These are phyloP conservation scores for Amniataba percoides DNA, from an alignment of 2,797 vertebrate species.

Conservation along the genomic window DNA sequence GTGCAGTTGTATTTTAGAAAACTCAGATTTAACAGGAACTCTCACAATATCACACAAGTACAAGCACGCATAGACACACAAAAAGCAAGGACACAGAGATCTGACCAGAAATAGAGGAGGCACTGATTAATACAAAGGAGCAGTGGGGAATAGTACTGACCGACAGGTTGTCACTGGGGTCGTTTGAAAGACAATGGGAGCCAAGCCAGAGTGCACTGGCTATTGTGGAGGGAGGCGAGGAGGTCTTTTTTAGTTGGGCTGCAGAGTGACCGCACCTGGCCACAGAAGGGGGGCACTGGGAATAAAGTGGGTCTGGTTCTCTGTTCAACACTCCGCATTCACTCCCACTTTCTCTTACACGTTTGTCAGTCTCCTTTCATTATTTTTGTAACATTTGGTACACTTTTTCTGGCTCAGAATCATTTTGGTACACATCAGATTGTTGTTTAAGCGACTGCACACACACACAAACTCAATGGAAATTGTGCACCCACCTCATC, in stretches of 20 bases:
- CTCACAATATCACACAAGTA: too few relatives aligned
- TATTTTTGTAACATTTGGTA: neutral
- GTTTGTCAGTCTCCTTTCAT: neutral
- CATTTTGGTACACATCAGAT: neutral
- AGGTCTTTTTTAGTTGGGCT: constrained; percentile 66
- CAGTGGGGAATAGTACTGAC: constrained; percentile 54
- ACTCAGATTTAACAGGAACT: neutral
- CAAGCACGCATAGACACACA: neutral
- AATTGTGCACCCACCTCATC: constrained; percentile 90
- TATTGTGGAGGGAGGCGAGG: constrained; percentile 55
- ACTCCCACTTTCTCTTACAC: neutral
- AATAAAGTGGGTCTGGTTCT: constrained; percentile 31
- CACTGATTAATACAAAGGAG: constrained; percentile 62
- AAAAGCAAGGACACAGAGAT: constrained; percentile 26
- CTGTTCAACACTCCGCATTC: neutral
- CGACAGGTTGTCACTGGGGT: constrained; percentile 61
- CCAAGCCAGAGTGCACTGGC: constrained; percentile 47
- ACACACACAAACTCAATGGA: neutral
- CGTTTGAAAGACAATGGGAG: constrained; percentile 73
- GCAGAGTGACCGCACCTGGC: constrained; percentile 59
- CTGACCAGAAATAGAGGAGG: constrained; percentile 42
- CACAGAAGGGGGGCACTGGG: constrained; percentile 51
- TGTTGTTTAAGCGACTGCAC: neutral
- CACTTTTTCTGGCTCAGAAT: neutral
- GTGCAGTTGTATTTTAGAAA: neutral